phyloP scores from a whole-genome alignment of 2,113 vertebrate species.

The Riparia riparia region DNA sequence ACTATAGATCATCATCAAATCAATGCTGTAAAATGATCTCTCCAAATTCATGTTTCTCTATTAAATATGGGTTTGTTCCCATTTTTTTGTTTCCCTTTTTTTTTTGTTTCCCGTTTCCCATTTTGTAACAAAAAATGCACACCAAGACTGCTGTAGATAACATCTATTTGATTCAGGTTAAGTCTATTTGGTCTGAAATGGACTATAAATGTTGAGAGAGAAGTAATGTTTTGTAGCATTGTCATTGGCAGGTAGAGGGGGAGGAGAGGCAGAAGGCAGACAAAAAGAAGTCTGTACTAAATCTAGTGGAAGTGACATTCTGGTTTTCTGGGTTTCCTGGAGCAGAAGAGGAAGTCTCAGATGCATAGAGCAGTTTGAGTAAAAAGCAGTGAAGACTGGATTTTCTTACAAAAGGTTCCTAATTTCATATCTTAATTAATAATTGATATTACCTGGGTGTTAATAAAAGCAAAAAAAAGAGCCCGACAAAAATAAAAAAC shows the following conservation, averaged over 20 bases:
- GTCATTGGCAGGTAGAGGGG: neutral
- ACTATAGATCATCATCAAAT: neutral
- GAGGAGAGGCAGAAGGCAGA: neutral
- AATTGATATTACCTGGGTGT: neutral
- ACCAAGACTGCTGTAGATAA: neutral
- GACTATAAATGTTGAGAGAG: neutral
- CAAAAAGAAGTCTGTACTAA: neutral
- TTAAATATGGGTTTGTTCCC: neutral
- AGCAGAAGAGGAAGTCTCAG: neutral
- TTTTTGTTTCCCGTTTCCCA: neutral
- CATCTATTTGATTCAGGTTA: neutral
- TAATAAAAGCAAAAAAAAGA: neutral
- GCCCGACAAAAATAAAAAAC: neutral
- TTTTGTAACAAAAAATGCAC: neutral
- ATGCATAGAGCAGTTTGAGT: neutral
- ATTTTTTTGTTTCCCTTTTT: no score
- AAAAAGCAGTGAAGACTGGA: neutral
- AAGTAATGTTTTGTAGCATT: neutral
- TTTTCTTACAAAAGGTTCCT: neutral
- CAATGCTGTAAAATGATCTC: neutral
- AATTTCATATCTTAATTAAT: neutral
- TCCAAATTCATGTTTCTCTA: neutral
- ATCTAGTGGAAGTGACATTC: neutral
- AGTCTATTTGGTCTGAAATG: neutral
- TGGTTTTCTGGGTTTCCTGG: neutral